A percentile compares a stretch with the other conserved stretches of the same genome.
Conservation (phyloP, 2,797 vertebrate genomes). For the Sandelia bainsii region DNA sequence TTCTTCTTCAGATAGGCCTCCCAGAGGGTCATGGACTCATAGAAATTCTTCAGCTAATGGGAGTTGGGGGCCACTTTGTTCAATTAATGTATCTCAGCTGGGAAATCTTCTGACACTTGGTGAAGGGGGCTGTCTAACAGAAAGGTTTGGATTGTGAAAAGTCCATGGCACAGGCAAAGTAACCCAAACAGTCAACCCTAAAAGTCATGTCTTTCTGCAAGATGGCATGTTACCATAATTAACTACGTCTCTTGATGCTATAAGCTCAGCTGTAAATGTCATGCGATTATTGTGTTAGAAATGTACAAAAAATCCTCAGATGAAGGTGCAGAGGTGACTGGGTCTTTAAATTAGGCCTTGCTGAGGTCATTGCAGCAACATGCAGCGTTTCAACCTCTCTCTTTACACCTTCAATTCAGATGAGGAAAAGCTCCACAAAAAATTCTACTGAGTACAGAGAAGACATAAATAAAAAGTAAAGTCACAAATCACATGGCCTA, state of each 20-base stretch:
- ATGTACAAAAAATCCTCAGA: constrained; percentile 4
- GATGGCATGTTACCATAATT: constrained; percentile 12
- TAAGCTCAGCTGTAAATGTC: constrained; percentile 52
- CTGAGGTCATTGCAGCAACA: not conserved
- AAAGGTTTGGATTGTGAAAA: constrained; percentile 54
- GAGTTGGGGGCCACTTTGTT: constrained; percentile 74
- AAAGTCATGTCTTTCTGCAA: constrained; percentile 43
- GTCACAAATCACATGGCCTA: too few species aligned
- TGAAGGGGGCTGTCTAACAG: constrained; percentile 28
- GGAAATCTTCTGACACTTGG: constrained; percentile 68
- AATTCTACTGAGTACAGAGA: not conserved
- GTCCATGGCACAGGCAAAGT: constrained; percentile 16
- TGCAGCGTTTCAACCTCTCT: not conserved
- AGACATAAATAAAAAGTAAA: not conserved
- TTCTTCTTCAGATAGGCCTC: constrained; percentile 68
- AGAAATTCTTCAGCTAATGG: constrained; percentile 72
- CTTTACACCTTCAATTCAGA: too few species aligned
- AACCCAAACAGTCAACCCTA: constrained; percentile 36
- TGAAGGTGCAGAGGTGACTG: constrained; percentile 8
- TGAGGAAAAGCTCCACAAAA: too few species aligned
- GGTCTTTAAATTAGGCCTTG: not conserved
- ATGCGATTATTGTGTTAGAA: constrained; percentile 22
- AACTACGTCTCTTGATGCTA: constrained; percentile 9
- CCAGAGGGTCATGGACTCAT: constrained; percentile 65
- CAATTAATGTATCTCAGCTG: constrained; percentile 65